Evolutionary conservation across 2,888 invertebrate genomes (phyloP).

Genomic region (Hydriomena furcata): DNA sequence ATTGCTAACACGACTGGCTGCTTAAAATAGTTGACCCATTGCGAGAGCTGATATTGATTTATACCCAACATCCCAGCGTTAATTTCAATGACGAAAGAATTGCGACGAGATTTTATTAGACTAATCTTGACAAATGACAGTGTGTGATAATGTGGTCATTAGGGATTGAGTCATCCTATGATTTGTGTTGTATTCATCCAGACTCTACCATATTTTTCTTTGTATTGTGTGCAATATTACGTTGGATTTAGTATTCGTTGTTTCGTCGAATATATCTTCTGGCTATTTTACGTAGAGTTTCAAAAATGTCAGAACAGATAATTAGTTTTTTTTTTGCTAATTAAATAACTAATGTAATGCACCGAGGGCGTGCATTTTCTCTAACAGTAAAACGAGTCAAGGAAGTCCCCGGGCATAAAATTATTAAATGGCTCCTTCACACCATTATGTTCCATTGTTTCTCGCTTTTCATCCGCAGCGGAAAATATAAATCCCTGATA

Average conservation of each 20-base stretch:
- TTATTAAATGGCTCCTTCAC: slow-evolving; percentile 40
- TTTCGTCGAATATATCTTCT: too few relatives aligned
- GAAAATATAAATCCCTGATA: slow-evolving; percentile 51
- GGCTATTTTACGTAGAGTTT: too few relatives aligned
- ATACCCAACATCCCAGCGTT: slow-evolving; percentile 4
- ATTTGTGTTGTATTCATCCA: neutral
- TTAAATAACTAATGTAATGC: slow-evolving; percentile 27
- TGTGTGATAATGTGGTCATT: slow-evolving; percentile 2
- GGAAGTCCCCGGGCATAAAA: slow-evolving; percentile 39
- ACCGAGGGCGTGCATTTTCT: slow-evolving; percentile 34
- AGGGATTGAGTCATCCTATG: slow-evolving; percentile 2
- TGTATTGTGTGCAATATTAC: neutral
- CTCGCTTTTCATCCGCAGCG: slow-evolving; percentile 48
- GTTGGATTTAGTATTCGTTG: too few relatives aligned
- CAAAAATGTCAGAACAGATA: too few relatives aligned
- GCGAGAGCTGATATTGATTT: slow-evolving; percentile 30
- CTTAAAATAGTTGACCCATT: slow-evolving; percentile 35
- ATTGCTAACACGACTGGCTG: slow-evolving; percentile 24
- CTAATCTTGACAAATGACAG: slow-evolving; percentile 20
- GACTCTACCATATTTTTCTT: neutral
- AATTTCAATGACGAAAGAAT: slow-evolving; percentile 14
- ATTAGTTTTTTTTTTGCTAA: too few relatives aligned
- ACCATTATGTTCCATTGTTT: slow-evolving; percentile 52
- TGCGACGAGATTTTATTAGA: slow-evolving; percentile 4
- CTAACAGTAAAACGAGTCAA: slow-evolving; percentile 32